Base-by-base conservation (phyloP, 2,888 invertebrate species). In the Drosophila lutescens region DNA sequence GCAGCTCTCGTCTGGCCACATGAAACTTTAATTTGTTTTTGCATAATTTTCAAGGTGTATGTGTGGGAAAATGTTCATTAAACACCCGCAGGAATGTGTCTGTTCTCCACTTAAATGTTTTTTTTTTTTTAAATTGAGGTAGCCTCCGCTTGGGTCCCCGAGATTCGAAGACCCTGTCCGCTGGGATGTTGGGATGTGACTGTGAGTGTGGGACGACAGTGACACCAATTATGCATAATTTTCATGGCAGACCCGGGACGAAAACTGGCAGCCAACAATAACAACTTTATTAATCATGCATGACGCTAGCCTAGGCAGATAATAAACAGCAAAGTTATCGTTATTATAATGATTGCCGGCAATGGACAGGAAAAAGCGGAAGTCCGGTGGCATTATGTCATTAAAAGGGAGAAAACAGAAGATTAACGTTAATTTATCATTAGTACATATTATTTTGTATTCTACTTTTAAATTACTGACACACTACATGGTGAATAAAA, bases 141-240 rank as follows among this genome's bases (percentile, higher is more conserved):
- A 63, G 47, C 50, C 60, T 34, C 12, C 38, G 43, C 20, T 34
- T 15, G 44, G 66, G 4, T 34, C 12, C 15, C 38, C 2, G 38
- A 44, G 15, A 23, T 55, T 55, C 10, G 10, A 15, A 32, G 47
- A 32, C 47, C 46, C n/a, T 17, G 23, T 32, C 59, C 4, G 17
- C 8, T 34, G 20, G 34, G 15, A 40, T 23, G 36, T 50, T 43
- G 43, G 43, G 13, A 30, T 58, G 53, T 20, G 62, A 44, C 34
- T 34, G 63, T 13, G 26, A 23, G 23, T 23, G 23, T 23, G 23
- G 23, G 23, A 23, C 23, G 77, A 62, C 71, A 69, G 79, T 78
- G 80, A 74, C 85, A 82, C 71, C 83, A 82, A 87, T 80, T 85
- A 80, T 82, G 85, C 85, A 87, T 85, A 82, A 80, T 85, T 87